phyloP scores from a whole-genome alignment of 2,888 invertebrate genomes.

The Pseudococcus longispinus region DNA sequence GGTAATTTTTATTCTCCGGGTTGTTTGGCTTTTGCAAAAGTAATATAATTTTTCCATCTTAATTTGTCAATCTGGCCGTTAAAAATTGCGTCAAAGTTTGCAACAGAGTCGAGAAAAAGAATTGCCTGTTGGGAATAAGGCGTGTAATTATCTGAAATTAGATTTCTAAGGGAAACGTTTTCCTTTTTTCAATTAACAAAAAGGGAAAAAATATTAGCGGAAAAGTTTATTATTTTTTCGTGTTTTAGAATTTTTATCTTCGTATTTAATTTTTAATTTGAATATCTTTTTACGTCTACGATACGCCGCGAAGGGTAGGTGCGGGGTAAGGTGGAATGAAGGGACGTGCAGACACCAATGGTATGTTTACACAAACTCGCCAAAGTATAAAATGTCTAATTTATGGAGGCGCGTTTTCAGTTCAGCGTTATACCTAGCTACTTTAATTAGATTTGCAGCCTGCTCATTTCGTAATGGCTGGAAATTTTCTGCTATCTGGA shows the following conservation, averaged over 20 bases:
- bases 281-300: background rate
- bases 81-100: background rate
- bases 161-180: background rate
- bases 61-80: background rate
- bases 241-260: background rate
- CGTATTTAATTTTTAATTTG: background rate
- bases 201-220: background rate
- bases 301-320: background rate
- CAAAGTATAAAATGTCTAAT: background rate
- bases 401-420: background rate
- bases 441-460: constrained; percentile 4
- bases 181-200: background rate
- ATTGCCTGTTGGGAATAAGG: background rate
- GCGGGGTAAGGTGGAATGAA: background rate
- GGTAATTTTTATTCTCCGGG: background rate
- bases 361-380: background rate
- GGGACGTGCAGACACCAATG: background rate
- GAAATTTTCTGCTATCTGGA: background rate
- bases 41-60: background rate
- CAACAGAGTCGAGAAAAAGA: background rate
- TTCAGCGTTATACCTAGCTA: background rate
- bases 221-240: background rate
- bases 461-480: background rate
- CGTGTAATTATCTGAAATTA: background rate
- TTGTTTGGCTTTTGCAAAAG: background rate